Conservation (phyloP, 1,140 invertebrate species). For the Agrilus planipennis region DNA sequence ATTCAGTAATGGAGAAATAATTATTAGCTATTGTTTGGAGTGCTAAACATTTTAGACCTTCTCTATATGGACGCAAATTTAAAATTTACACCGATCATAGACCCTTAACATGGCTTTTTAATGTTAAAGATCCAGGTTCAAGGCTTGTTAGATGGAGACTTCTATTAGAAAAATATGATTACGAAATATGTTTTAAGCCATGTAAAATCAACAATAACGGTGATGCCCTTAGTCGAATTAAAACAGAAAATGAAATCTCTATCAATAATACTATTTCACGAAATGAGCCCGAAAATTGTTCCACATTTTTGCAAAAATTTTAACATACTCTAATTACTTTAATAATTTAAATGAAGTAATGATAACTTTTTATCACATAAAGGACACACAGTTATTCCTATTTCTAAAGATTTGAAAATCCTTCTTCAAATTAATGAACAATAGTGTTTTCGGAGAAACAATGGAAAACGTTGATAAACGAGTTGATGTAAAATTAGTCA, state of each 20-base stretch:
- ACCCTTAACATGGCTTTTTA: not conserved
- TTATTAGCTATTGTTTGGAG: not conserved
- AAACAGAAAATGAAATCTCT: not conserved
- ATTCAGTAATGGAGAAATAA: conserved; percentile 24
- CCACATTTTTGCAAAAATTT: not conserved
- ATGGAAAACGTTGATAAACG: too few species aligned
- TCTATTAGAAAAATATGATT: conserved; percentile 16
- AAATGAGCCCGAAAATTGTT: not conserved
- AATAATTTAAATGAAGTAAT: not conserved
- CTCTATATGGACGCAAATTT: not conserved
- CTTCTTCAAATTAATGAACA: too few species aligned
- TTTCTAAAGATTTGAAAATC: too few species aligned
- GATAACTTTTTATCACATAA: too few species aligned
- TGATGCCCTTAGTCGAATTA: conserved; percentile 21
- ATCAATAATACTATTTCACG: not conserved
- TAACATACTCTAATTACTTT: too few species aligned
- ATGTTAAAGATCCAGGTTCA: not conserved
- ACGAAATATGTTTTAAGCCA: conserved; percentile 24
- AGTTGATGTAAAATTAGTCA: too few species aligned
- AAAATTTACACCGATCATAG: conserved; percentile 3
- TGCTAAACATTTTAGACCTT: not conserved
- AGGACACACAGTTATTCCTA: too few species aligned
- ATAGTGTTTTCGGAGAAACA: too few species aligned
- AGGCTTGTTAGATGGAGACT: not conserved
- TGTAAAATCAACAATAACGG: conserved; percentile 30